phyloP scores from a whole-genome alignment of 2,797 vertebrate genomes.

The Tapera naevia region DNA sequence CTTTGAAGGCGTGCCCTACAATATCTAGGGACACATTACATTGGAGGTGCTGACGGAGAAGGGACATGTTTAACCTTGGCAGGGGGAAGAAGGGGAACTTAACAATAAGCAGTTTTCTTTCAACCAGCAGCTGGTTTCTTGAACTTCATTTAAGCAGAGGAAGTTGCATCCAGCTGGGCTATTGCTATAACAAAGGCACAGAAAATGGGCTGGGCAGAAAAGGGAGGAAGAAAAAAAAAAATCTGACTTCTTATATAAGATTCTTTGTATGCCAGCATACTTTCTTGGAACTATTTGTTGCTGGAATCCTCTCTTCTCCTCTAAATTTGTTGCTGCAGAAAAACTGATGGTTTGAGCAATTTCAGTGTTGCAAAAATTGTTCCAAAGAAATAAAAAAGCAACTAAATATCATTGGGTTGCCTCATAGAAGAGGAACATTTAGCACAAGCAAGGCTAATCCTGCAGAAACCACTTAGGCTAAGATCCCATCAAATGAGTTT shows the following conservation, averaged over 20 bases:
- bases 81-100: slow-evolving; percentile 35
- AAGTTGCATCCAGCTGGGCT: slow-evolving; percentile 65
- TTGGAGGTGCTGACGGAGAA: slow-evolving; percentile 43
- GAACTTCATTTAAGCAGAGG: slow-evolving; percentile 72
- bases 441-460: neutral
- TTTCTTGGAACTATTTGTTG: neutral
- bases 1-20: slow-evolving; percentile 46
- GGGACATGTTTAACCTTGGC: slow-evolving; percentile 64
- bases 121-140: slow-evolving; percentile 69
- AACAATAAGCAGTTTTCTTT: slow-evolving; percentile 71
- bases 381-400: slow-evolving; percentile 11
- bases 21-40: slow-evolving; percentile 66
- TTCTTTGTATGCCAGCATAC: neutral
- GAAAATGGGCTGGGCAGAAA: slow-evolving; percentile 18
- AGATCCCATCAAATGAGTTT: neutral
- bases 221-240: neutral
- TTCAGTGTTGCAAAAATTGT: neutral
- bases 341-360: neutral
- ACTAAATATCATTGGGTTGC: neutral
- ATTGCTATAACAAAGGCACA: slow-evolving; percentile 54
- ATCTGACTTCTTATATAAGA: neutral
- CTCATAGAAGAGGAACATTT: neutral
- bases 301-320: neutral
- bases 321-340: neutral
- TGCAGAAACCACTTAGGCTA: neutral